These are phyloP conservation scores for Taeniopygia guttata DNA, from an alignment of 2,797 vertebrate genomes.

Conservation along the genomic window DNA sequence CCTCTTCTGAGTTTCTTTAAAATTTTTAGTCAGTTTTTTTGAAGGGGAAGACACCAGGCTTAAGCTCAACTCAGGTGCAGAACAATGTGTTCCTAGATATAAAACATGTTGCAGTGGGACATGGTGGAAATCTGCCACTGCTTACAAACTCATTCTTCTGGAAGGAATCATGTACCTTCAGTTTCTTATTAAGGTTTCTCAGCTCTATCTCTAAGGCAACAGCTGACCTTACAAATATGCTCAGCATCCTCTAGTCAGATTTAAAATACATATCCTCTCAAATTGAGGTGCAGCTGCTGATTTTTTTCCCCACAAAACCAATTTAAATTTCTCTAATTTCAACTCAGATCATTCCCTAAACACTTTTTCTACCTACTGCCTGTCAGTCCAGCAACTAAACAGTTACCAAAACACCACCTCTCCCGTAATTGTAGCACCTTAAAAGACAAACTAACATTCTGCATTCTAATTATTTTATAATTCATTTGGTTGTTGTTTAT, in stretches of 20 bases:
- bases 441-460: slow-evolving; percentile 41
- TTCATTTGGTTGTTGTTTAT: slow-evolving; percentile 21
- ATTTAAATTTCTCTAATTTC: slow-evolving; percentile 21
- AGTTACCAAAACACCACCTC: neutral
- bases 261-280: neutral
- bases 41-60: neutral
- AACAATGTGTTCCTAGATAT: neutral
- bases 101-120: neutral
- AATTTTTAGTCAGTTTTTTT: neutral
- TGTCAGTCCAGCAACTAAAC: slow-evolving; percentile 29
- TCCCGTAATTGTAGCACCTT: neutral
- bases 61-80: neutral
- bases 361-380: neutral
- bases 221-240: neutral
- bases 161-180: neutral
- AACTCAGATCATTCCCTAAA: neutral
- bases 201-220: neutral
- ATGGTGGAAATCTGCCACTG: neutral
- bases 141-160: neutral
- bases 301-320: neutral
- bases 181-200: neutral
- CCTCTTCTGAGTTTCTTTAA: neutral
- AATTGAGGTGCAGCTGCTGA: neutral
- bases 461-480: neutral
- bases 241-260: neutral